phyloP scores from a whole-genome alignment of 2,797 vertebrate species.

The Phalloptychus januarius region DNA sequence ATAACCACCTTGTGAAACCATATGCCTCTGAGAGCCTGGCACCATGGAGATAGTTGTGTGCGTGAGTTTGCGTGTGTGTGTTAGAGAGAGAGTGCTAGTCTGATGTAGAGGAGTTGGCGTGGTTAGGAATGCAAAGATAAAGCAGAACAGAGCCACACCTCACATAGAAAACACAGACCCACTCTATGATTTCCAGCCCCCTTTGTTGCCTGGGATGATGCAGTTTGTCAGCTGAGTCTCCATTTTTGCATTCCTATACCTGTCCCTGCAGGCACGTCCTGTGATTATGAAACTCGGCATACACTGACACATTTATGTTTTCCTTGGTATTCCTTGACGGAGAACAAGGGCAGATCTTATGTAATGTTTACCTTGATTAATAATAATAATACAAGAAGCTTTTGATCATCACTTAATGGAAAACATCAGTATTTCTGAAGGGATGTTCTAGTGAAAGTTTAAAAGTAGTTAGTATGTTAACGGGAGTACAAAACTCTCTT shows the following conservation, averaged over 20 bases:
- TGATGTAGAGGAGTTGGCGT: constrained; percentile 60
- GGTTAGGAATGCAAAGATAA: constrained; percentile 77
- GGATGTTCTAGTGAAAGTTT: background rate
- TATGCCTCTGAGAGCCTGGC: constrained; percentile 70
- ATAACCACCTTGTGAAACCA: constrained; percentile 65
- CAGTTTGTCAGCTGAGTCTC: constrained; percentile 47
- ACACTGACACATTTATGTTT: constrained; percentile 36
- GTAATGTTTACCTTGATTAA: constrained; percentile 34
- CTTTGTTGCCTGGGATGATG: constrained; percentile 47
- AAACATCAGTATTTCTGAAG: background rate
- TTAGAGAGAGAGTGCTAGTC: constrained; percentile 57
- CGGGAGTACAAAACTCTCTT: background rate
- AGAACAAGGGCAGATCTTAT: constrained; percentile 33
- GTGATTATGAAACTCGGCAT: constrained; percentile 56
- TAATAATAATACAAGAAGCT: background rate
- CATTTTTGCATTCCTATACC: constrained; percentile 61
- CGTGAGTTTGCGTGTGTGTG: constrained; percentile 53
- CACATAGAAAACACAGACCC: constrained; percentile 39
- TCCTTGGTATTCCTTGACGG: constrained; percentile 46
- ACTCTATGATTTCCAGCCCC: constrained; percentile 46
- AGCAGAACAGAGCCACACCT: constrained; percentile 59
- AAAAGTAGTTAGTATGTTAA: background rate
- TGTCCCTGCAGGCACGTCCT: constrained; percentile 61
- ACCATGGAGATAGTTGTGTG: constrained; percentile 59
- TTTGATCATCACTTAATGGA: background rate